Evolutionary conservation across 2,888 invertebrate species (phyloP).

Genomic region (Emmelina monodactyla): DNA sequence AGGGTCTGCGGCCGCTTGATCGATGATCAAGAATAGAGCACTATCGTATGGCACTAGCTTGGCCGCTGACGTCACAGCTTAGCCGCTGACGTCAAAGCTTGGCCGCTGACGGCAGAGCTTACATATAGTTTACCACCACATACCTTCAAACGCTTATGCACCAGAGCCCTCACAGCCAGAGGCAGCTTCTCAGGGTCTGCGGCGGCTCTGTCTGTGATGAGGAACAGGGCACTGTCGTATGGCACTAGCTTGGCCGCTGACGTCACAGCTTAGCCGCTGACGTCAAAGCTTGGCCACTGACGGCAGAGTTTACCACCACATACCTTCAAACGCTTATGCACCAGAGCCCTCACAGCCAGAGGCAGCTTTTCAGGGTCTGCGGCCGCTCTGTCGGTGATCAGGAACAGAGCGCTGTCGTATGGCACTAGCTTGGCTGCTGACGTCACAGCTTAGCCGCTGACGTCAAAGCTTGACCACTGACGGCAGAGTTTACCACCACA

Average conservation of each 20-base stretch:
- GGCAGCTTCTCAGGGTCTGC: slow-evolving; percentile 51
- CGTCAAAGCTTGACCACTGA: background rate
- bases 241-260: slow-evolving; percentile 69
- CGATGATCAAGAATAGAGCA: slow-evolving; percentile 69
- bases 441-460: slow-evolving; percentile 43
- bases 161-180: slow-evolving; percentile 39
- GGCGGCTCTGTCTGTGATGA: slow-evolving; percentile 65
- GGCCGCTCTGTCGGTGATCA: slow-evolving; percentile 65
- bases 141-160: slow-evolving; percentile 50
- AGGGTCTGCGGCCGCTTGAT: slow-evolving; percentile 58
- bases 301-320: background rate
- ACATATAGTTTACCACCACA: background rate
- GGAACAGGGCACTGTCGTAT: slow-evolving; percentile 69
- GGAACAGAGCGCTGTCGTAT: slow-evolving; percentile 69
- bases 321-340: slow-evolving; percentile 50
- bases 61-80: slow-evolving; percentile 66
- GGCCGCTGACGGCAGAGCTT: slow-evolving; percentile 66
- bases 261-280: slow-evolving; percentile 66
- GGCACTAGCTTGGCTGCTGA: slow-evolving; percentile 69
- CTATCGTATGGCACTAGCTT: slow-evolving; percentile 70
- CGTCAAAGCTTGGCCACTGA: slow-evolving; percentile 66
- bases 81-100: slow-evolving; percentile 66
- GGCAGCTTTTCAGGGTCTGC: slow-evolving; percentile 51
- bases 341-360: slow-evolving; percentile 39
- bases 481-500: background rate